phyloP scores from a whole-genome alignment of 1,140 invertebrate genomes.

The Heliconius himera region DNA sequence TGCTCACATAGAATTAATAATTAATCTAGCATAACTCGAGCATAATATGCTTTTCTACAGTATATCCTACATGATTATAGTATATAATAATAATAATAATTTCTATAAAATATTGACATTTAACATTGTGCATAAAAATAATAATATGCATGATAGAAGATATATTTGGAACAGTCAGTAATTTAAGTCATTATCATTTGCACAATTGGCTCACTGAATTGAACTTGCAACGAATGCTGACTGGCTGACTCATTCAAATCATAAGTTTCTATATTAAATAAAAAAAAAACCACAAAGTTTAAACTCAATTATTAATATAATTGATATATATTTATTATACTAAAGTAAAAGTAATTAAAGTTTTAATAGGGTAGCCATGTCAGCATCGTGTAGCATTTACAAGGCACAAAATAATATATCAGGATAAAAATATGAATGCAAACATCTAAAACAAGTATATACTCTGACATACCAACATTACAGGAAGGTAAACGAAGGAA shows the following conservation, averaged over 20 bases:
- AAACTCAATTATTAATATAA: neutral
- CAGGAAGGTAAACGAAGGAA: slow-evolving; percentile 55
- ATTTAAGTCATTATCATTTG: slow-evolving; percentile 73
- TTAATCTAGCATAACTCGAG: slow-evolving; percentile 45
- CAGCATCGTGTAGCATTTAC: slow-evolving; percentile 55
- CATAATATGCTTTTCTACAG: slow-evolving; percentile 47
- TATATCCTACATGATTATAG: slow-evolving; percentile 52
- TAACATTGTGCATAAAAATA: slow-evolving; percentile 78
- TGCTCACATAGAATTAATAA: slow-evolving; percentile 44
- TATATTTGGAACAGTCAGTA: slow-evolving; percentile 72
- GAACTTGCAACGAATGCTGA: slow-evolving; percentile 28
- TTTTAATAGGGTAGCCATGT: slow-evolving; percentile 4
- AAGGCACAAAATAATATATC: slow-evolving; percentile 75
- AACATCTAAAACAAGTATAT: slow-evolving; percentile 56
- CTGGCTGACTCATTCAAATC: neutral
- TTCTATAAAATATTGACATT: slow-evolving; percentile 76
- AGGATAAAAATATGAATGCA: slow-evolving; percentile 55
- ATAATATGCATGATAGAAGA: slow-evolving; percentile 69
- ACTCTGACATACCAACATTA: slow-evolving; percentile 54
- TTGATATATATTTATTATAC: neutral
- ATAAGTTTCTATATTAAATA: slow-evolving; percentile 11
- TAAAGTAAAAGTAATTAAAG: neutral
- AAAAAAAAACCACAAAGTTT: neutral
- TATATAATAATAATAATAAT: slow-evolving; percentile 13
- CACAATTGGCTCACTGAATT: slow-evolving; percentile 66